Conservation (phyloP, 2,113 vertebrate genomes). For the Psilopsiagon aymara region DNA sequence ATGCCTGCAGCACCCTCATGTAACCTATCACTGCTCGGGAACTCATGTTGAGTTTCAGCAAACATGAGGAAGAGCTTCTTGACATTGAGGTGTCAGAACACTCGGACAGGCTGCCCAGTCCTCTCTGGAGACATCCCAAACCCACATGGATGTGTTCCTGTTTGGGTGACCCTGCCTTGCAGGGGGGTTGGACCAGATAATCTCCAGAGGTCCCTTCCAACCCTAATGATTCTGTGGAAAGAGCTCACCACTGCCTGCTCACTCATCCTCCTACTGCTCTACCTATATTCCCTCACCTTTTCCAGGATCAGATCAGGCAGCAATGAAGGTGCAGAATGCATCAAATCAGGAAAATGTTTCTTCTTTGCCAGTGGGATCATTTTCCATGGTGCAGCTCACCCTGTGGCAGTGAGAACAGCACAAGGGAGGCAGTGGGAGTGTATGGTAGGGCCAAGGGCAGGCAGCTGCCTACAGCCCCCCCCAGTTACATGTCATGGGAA, state of each 20-base stretch:
- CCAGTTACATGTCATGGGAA: neutral
- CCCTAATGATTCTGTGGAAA: neutral
- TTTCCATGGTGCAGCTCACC: neutral
- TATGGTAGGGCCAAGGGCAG: neutral
- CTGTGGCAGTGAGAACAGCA: neutral
- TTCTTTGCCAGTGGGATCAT: neutral
- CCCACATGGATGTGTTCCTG: neutral
- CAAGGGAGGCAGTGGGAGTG: neutral
- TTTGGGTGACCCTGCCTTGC: neutral
- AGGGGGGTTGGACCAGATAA: neutral
- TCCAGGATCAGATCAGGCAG: neutral
- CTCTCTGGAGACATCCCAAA: neutral
- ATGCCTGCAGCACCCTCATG: neutral
- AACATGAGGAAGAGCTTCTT: neutral
- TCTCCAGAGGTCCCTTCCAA: neutral
- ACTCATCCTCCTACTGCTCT: neutral
- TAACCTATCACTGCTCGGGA: rapidly evolving
- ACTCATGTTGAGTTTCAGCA: neutral
- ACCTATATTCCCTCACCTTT: no score
- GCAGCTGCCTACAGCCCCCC: neutral
- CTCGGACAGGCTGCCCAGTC: neutral
- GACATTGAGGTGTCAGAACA: neutral
- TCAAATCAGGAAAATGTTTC: neutral
- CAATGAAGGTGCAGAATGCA: neutral
- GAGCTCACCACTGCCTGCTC: neutral